These are phyloP conservation scores for Drosophila tani DNA, from an alignment of 1,140 invertebrate genomes.

Conservation along the genomic window DNA sequence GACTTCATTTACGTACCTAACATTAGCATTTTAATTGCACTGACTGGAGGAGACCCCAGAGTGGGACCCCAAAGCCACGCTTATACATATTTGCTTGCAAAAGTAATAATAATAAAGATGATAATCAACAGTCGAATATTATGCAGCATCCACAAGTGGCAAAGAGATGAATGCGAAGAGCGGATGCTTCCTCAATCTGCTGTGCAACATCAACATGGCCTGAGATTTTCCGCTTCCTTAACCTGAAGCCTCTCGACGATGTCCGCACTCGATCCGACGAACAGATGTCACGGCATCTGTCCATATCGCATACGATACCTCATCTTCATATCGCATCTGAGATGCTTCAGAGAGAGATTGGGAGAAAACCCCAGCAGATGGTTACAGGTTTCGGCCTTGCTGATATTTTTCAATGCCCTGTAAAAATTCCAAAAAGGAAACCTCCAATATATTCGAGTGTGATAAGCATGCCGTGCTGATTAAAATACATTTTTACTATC, in stretches of 20 bases:
- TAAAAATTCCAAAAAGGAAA: slow-evolving; percentile 1
- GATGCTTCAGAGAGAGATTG: slow-evolving; percentile 2
- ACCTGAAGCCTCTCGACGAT: slow-evolving; percentile 57
- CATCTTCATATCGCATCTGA: slow-evolving; percentile 3
- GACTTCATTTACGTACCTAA: slow-evolving; percentile 56
- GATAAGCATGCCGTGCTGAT: slow-evolving; percentile 18
- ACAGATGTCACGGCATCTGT: slow-evolving; percentile 60
- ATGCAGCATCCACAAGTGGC: slow-evolving; percentile 37
- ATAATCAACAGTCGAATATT: slow-evolving; percentile 36
- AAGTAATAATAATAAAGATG: slow-evolving; percentile 40
- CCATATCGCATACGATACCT: slow-evolving; percentile 27
- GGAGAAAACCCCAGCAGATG: slow-evolving; percentile 24
- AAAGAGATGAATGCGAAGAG: slow-evolving; percentile 38
- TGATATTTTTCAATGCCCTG: slow-evolving; percentile 21
- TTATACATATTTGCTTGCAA: slow-evolving; percentile 22
- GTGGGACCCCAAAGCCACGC: slow-evolving; percentile 1
- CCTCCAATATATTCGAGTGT: background rate
- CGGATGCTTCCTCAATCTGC: slow-evolving; percentile 72
- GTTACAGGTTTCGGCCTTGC: slow-evolving; percentile 14
- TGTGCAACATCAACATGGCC: slow-evolving; percentile 36
- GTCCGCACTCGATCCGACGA: slow-evolving; percentile 53
- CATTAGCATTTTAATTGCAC: slow-evolving; percentile 68
- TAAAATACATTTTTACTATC: slow-evolving; percentile 14
- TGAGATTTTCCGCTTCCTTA: slow-evolving; percentile 70
- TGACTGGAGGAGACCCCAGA: slow-evolving; percentile 5